Evolutionary conservation across 2,888 invertebrate genomes (phyloP).

Genomic region (Pristionchus exspectatus): DNA sequence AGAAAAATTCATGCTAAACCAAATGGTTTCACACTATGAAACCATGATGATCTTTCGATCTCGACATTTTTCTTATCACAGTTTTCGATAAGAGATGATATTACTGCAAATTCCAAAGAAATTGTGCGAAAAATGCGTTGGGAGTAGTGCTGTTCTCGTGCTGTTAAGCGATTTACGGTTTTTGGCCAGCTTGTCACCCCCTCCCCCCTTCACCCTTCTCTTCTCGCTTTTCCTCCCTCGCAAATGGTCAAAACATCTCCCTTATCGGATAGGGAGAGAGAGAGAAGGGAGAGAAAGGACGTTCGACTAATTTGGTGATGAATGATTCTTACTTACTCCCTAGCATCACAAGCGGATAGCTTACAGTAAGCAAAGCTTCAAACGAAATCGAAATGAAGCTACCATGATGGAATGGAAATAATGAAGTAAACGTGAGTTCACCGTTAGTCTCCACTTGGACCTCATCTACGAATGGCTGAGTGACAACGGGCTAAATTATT

Average conservation of each 20-base stretch:
- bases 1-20: not conserved
- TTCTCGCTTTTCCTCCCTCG: constrained; percentile 8
- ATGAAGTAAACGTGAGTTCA: not conserved
- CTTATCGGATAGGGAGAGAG: not conserved
- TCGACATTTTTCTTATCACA: not conserved
- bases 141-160: constrained; percentile 9
- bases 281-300: not conserved
- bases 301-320: constrained; percentile 3
- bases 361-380: not conserved
- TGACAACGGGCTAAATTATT: not conserved
- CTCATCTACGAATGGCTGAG: not conserved
- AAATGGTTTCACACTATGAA: not conserved
- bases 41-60: not conserved
- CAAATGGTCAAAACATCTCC: constrained; percentile 35
- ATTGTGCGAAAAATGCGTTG: not conserved
- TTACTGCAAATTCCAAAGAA: not conserved
- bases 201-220: not conserved
- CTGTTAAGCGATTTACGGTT: constrained; percentile 2
- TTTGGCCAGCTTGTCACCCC: not conserved
- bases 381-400: no score
- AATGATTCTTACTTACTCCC: not conserved
- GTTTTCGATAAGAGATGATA: not conserved
- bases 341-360: not conserved
- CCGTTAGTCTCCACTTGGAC: not conserved
- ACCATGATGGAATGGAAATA: not conserved